Conservation (phyloP, 2,113 vertebrate species). For the Polypterus senegalus region DNA sequence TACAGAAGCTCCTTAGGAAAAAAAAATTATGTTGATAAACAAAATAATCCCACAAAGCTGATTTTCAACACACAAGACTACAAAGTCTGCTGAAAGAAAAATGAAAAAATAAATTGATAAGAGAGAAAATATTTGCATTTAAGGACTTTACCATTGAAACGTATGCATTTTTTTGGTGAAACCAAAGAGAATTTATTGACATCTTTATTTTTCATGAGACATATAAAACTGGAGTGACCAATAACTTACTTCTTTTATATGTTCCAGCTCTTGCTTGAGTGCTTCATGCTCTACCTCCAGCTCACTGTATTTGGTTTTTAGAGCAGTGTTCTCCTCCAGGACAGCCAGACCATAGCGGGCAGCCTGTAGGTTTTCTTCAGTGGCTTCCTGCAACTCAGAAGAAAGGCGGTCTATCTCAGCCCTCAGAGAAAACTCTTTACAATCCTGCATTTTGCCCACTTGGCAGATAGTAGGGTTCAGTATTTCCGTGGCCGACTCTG, state of each 20-base stretch:
- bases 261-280: slow-evolving; percentile 51
- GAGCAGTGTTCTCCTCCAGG: slow-evolving; percentile 57
- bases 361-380: slow-evolving; percentile 65
- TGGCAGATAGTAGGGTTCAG: not conserved
- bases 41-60: too few species aligned
- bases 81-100: too few species aligned
- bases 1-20: too few species aligned
- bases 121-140: too few species aligned
- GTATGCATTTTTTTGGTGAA: too few species aligned
- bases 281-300: slow-evolving; percentile 60
- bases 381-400: slow-evolving; percentile 64
- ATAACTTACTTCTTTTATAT: slow-evolving; percentile 55
- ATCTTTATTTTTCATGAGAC: too few species aligned
- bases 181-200: too few species aligned
- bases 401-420: slow-evolving; percentile 53
- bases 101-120: too few species aligned
- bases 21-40: too few species aligned
- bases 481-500: not conserved
- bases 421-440: slow-evolving; percentile 35
- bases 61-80: too few species aligned
- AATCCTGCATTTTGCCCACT: not conserved
- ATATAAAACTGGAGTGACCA: too few species aligned
- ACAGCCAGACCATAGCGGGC: slow-evolving; percentile 67
- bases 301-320: slow-evolving; percentile 51
- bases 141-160: too few species aligned